Base-by-base conservation (phyloP, 2,797 vertebrate species). In the Danio albolineatus region DNA sequence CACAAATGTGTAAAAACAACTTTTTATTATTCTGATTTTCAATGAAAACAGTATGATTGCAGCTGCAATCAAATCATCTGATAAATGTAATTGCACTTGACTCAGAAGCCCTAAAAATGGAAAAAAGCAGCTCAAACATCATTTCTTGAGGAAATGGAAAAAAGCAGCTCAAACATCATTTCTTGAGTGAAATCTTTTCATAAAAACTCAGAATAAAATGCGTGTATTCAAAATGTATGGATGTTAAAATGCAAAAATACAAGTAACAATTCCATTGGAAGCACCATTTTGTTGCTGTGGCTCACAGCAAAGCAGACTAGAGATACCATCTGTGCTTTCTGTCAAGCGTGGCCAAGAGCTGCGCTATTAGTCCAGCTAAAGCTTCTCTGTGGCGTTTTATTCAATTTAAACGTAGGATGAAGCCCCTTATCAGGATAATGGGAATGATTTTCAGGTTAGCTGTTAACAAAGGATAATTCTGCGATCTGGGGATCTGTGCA, bases 221-320 rank as follows among this genome's bases (percentile, higher is more conserved):
- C 16, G 39, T 19, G 2, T 56, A 21, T 38, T 54, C 49, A 19
- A 41, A 71, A 14, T 54, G 10, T 43, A 21, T 21, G 17, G 4
- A 56, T n/a, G 48, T 70, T 53, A 70, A 70, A 51, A 70, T 70
- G 13, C 28, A 53, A 73, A 19, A 73, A 73, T 21, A 6, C 38
- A 73, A 38, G 19, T 13, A 60, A 48, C 54, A 60, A 60, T 73
- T 36, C 36, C 41, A 48, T 73, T 28, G 71, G 28, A 73, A 46
- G 1, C 0, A 5, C 7, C 17, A 46, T 59, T 59, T 59, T 0
- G 10, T 17, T 59, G 56, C 44, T 36, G 21, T 60, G 70, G 17
- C 19, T 44, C 39, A 28, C 19, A 46, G 39, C 71, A 73, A 60
- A 60, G 43, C 19, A 46, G 54, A 56, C 53, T 44, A 28, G 39